A percentile compares a stretch with the other conserved stretches of the same genome.
These are phyloP conservation scores for Oreocharis arfaki DNA, from an alignment of 2,113 vertebrate species.

Conservation along the genomic window DNA sequence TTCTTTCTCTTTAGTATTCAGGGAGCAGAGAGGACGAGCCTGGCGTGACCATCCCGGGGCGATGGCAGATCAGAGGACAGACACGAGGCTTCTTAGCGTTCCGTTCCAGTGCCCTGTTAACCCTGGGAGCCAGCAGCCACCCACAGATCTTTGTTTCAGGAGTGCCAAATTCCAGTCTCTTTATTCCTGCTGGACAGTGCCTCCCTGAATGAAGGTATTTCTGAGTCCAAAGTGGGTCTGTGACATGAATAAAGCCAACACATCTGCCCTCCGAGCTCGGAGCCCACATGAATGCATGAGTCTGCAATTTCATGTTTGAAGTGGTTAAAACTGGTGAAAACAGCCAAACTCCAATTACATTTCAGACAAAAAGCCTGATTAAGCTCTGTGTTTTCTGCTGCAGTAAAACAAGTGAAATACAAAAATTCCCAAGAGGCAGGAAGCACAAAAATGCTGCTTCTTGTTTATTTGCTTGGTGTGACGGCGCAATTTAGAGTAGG, in stretches of 20 bases:
- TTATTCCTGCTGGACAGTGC: neutral
- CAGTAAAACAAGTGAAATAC: constrained; percentile 9
- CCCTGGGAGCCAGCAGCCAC: neutral
- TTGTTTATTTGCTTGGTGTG: constrained; percentile 14
- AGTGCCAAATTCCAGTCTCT: neutral
- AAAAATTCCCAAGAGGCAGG: constrained; percentile 18
- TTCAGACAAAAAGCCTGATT: constrained; percentile 11
- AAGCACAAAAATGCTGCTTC: neutral
- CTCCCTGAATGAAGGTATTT: neutral
- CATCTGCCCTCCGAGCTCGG: neutral
- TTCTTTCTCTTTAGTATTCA: neutral
- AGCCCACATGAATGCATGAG: neutral
- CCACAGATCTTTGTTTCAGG: neutral
- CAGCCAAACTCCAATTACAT: neutral
- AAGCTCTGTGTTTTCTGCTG: neutral
- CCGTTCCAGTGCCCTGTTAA: neutral
- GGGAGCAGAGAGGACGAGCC: neutral
- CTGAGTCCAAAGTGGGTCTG: neutral
- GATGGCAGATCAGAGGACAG: neutral
- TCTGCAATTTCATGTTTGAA: neutral
- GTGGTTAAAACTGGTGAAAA: constrained; percentile 8
- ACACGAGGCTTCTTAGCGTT: neutral
- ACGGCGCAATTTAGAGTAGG: neutral
- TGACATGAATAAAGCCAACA: neutral
- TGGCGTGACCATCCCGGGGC: accelerated